Evolutionary conservation across 1,140 invertebrate genomes (phyloP), one percentile per base, ranked within the genome.

Genomic region (Ceratosolen fusciceps): DNA sequence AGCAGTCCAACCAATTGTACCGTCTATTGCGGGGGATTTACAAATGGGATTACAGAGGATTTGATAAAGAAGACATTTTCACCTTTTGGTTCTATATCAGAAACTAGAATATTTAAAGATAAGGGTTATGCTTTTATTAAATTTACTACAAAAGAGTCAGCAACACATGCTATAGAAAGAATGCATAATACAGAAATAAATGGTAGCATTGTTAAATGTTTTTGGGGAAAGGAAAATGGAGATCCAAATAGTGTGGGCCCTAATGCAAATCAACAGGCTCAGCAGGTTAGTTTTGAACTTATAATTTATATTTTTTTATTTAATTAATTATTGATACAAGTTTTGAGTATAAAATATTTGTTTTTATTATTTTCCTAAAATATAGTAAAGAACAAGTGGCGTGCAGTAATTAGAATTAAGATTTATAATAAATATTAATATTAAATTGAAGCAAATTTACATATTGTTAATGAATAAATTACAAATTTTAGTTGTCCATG

Each of bases 71-170:
- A 96, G 90, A 97, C 97, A 77, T 99, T 99, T 90, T 94, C 94
- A 84, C 94, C 94, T 75, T 99, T 96, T 91, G 98, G 98, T 84
- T 94, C 94, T 82, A 99, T 99, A 87, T 95, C 98, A 90, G 98
- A 99, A 90, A 96, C 99, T 83, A 93, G 98, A 90, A 97, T 98
- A 78, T 99, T 99, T 92, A 99, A 99, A 91, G 97, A 99, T 87
- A 99, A 99, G 91, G 98, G 98, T 80, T 99, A 99, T 91, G 98
- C 98, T 84, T 99, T 99, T 91, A 96, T 99, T 89, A 98, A 98
- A 90, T 99, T 99, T 91, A 95, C 96, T 47, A 97, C 96, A 81
- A 99, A 99, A 91, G 98, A 99, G 91, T 94, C 96, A 3, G 99
- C 99, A 12, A 97, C 98, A 65, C 95, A 97, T 89, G 98, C 98